These are phyloP conservation scores for Drosophila paramelanica DNA, from an alignment of 2,888 invertebrate species.

Conservation along the genomic window DNA sequence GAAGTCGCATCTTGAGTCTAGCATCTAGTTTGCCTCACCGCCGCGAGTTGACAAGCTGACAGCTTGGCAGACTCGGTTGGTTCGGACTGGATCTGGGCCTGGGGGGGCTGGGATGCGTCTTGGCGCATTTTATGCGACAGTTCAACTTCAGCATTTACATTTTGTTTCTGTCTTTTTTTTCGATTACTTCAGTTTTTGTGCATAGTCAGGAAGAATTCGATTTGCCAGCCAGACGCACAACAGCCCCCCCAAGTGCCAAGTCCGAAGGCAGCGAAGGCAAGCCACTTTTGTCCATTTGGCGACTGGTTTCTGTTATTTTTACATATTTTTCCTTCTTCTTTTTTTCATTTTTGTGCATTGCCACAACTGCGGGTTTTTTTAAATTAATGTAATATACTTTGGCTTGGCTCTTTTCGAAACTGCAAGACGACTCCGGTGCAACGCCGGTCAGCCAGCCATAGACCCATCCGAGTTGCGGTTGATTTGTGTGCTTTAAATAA, in stretches of 20 bases:
- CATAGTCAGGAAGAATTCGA: constrained; percentile 58
- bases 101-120: constrained; percentile 7
- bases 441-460: constrained; percentile 18
- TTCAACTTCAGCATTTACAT: constrained; percentile 70
- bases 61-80: neutral
- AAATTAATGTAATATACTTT: constrained; percentile 58
- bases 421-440: constrained; percentile 17
- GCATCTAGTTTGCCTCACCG: constrained; percentile 25
- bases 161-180: neutral
- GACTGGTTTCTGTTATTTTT: constrained; percentile 61
- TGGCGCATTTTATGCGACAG: constrained; percentile 43
- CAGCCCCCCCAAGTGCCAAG: constrained; percentile 8
- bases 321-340: constrained; percentile 13
- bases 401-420: constrained; percentile 35
- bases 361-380: constrained; percentile 32
- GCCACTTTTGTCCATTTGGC: constrained; percentile 56
- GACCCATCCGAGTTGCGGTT: constrained; percentile 50
- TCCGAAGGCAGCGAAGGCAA: constrained; percentile 64
- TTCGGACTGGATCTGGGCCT: neutral
- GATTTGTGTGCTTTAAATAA: constrained; percentile 71
- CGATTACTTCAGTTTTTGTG: neutral
- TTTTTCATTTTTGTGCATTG: constrained; percentile 21
- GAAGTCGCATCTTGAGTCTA: constrained; percentile 25
- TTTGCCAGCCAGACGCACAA: constrained; percentile 20
- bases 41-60: constrained; percentile 27